These are phyloP conservation scores for Drosophila setosimentum DNA, from an alignment of 2,888 invertebrate species.

Conservation along the genomic window DNA sequence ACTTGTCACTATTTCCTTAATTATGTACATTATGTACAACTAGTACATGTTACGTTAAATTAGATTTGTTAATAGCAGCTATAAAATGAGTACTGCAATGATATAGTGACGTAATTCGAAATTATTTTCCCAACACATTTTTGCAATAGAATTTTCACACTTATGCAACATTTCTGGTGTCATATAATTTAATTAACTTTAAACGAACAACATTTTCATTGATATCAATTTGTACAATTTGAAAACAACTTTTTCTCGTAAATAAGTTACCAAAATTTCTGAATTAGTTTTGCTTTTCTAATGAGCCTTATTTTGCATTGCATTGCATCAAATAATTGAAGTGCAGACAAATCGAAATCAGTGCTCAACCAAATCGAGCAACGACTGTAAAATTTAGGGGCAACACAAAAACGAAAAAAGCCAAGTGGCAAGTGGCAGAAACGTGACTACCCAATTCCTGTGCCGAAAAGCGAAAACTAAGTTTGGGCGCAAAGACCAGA, in stretches of 20 bases:
- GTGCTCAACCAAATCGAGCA: conserved; percentile 38
- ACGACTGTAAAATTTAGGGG: conserved; percentile 47
- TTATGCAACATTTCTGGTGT: neutral
- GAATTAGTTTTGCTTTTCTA: conserved; percentile 9
- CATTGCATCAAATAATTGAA: conserved; percentile 43
- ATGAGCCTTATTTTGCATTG: conserved; percentile 46
- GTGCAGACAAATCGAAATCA: conserved; percentile 38
- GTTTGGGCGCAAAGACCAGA: conserved; percentile 25
- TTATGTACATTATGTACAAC: neutral
- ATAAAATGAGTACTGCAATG: neutral
- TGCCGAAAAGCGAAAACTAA: conserved; percentile 27
- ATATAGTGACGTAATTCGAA: rapidly evolving
- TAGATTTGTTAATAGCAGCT: neutral
- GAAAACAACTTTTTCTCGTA: neutral
- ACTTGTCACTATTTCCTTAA: neutral
- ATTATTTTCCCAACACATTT: neutral
- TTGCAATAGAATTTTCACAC: neutral
- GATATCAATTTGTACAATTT: neutral
- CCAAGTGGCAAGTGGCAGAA: conserved; percentile 80
- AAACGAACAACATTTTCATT: neutral
- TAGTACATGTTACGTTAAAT: neutral
- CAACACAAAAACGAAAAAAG: conserved; percentile 30
- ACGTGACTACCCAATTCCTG: conserved; percentile 77
- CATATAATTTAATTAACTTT: neutral
- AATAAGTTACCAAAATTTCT: conserved; percentile 10